Base-by-base conservation (phyloP, 2,888 invertebrate genomes). In the Tenthredo livida region DNA sequence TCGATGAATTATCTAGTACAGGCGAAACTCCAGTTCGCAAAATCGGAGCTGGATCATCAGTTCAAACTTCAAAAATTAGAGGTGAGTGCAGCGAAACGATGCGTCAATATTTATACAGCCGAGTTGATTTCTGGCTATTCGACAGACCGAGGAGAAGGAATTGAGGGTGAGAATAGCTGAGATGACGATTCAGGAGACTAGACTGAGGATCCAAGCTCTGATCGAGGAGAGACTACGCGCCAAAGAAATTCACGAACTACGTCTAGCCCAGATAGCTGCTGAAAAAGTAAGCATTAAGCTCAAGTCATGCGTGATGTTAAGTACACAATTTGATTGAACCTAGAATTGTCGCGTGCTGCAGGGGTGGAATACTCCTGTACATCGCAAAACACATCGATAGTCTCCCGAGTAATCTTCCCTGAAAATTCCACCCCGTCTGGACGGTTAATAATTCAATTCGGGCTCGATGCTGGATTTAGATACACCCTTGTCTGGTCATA, bases 111-210 rank as follows among this genome's bases (percentile, higher is more conserved):
- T 72, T 72, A 12, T 7, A 47, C 72, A 67, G 17, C 2, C 47
- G 10, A 25, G n/a, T 75, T 21, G 50, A 50, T 50, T n/a, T 1
- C 5, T 29, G 29, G 47, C 33, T 77, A 15, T 50, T 7, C 65
- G 40, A 33, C 85, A 89, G 90, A 86, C 87, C 29, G 88, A 90
- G 80, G 89, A 89, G 85, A 89, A 88, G 61, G 87, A 87, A 1
- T 75, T 89, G 70, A 89, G 88, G 78, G 86, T 90, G 67, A 89
- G 90, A 75, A 88, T 89, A 33, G 90, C 89, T 1, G 89, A 89
- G 83, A 88, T 88, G 89, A 85, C 90, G 65, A 84, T 89, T 37
- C 89, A 89, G 78, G 89, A 89, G 50, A 88, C 88, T 12, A 89
- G 87, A 78, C 80, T 89, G 21, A 86, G 89, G 67, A 89, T 89